Percentiles rank a stretch among this genome's conserved stretches.
Conservation (phyloP, 2,113 vertebrate genomes). For the Zosterops pallidus region DNA sequence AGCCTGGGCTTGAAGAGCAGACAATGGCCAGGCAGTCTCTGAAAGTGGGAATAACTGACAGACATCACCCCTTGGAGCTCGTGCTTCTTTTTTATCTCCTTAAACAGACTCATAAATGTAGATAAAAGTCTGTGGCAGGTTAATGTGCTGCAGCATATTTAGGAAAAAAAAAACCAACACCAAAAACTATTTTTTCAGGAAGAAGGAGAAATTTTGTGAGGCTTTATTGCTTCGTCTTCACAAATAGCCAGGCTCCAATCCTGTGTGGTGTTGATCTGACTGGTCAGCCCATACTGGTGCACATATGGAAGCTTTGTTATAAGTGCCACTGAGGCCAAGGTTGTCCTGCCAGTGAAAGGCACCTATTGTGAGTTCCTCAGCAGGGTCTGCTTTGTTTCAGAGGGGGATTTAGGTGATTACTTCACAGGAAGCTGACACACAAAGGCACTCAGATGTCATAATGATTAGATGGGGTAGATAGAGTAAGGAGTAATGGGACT, state of each 20-base stretch:
- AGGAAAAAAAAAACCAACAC: too few relatives aligned
- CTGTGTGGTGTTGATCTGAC: not conserved
- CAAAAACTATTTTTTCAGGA: not conserved
- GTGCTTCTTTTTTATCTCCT: not conserved
- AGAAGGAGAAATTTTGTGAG: not conserved
- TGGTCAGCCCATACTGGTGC: slow-evolving; percentile 45
- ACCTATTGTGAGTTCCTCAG: slow-evolving; percentile 62
- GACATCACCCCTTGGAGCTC: not conserved
- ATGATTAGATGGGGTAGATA: slow-evolving; percentile 41
- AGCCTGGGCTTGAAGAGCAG: not conserved
- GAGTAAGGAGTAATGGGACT: slow-evolving; percentile 26
- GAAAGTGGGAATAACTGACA: not conserved
- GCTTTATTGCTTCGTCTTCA: not conserved
- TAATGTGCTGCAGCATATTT: not conserved
- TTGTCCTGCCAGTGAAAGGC: slow-evolving; percentile 43
- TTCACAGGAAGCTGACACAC: slow-evolving; percentile 50
- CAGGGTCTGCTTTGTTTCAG: slow-evolving; percentile 31
- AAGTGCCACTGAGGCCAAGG: slow-evolving; percentile 41
- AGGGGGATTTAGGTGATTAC: slow-evolving; percentile 46
- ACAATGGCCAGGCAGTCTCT: not conserved
- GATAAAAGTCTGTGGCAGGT: not conserved
- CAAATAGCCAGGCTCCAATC: not conserved
- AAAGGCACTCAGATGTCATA: slow-evolving; percentile 51
- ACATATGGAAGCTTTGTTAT: slow-evolving; percentile 57
- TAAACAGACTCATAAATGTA: not conserved